A percentile compares a stretch with the other conserved stretches of the same genome.
Conservation (phyloP, 1,140 invertebrate species). For the Harpegnathos saltator region DNA sequence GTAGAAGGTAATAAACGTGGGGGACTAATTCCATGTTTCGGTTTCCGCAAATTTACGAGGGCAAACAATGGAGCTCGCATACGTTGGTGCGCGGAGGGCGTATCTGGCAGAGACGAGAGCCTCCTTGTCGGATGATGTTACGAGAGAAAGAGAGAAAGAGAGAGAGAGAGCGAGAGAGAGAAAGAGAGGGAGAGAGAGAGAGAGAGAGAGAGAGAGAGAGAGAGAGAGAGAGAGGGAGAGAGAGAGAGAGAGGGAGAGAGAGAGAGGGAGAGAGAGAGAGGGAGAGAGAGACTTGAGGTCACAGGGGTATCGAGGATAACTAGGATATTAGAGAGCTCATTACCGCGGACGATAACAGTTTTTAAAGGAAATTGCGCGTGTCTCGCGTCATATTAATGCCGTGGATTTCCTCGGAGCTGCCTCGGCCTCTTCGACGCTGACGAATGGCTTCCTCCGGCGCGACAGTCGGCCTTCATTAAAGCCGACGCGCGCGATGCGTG, state of each 20-base stretch:
- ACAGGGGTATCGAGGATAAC: slow-evolving; percentile 4
- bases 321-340: slow-evolving; percentile 37
- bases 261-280: too few species aligned
- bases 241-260: too few species aligned
- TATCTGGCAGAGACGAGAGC: slow-evolving; percentile 67
- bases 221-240: too few species aligned
- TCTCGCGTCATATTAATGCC: slow-evolving; percentile 6
- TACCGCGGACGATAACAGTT: slow-evolving; percentile 20
- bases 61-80: slow-evolving; percentile 75
- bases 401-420: neutral
- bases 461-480: slow-evolving; percentile 1
- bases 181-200: too few species aligned
- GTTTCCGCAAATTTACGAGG: slow-evolving; percentile 79
- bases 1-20: slow-evolving; percentile 75
- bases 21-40: slow-evolving; percentile 78
- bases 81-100: slow-evolving; percentile 70
- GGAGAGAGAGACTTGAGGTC: too few species aligned
- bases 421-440: neutral
- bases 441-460: slow-evolving; percentile 19
- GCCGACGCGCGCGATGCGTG: neutral
- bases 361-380: slow-evolving; percentile 31
- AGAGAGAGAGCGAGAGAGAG: too few species aligned
- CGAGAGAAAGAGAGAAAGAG: slow-evolving; percentile 1
- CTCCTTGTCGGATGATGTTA: slow-evolving; percentile 30
- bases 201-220: too few species aligned